Base-by-base conservation (phyloP, 2,888 invertebrate genomes). In the Xylocampa areola region DNA sequence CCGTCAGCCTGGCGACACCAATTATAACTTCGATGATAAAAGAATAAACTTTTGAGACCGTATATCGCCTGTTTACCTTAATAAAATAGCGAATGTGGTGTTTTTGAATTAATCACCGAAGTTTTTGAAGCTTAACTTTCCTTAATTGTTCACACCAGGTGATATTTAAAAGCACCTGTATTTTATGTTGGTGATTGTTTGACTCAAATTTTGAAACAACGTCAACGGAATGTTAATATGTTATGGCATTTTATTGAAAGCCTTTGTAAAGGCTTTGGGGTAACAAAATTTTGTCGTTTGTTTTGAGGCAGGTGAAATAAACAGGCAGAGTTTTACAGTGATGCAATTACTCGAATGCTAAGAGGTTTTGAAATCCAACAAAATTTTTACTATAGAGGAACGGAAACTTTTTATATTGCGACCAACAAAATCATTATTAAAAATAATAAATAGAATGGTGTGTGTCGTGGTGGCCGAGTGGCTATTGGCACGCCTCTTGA, bases 131-230 rank as follows among this genome's bases (percentile, higher is more conserved):
- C 19, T 19, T 35, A 67, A 65, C 33, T 61, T 68, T 16, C 23
- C 37, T 4, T 63, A 71, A 73, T 74, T 71, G 68, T 66, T 66
- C 40, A 40, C 72, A 73, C 60, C 62, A 8, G 65, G 44, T 49
- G 47, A 60, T 55, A 55, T 65, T 63, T 47, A 43, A 52, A 52
- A 72, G 49, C 62, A 67, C 50, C 58, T 55, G 68, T 49, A 73
- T 64, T 67, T 49, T 29, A 17, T 41, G 23, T 23, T 17, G n/a
- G 33, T 40, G 51, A 65, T 47, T 66, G 69, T 68, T 64, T 49
- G 35, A 58, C 23, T 11, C 25, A 33, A 48, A 33, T 23, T 54
- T 40, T 21, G 7, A 7, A n/a, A 17, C 27, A 29, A 36, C 23
- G 25, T 32, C 21, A n/a, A 21, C n/a, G 30, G 19, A 68, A 62